Base-by-base conservation (phyloP, 2,797 vertebrate species). In the Eutrigla gurnardus region DNA sequence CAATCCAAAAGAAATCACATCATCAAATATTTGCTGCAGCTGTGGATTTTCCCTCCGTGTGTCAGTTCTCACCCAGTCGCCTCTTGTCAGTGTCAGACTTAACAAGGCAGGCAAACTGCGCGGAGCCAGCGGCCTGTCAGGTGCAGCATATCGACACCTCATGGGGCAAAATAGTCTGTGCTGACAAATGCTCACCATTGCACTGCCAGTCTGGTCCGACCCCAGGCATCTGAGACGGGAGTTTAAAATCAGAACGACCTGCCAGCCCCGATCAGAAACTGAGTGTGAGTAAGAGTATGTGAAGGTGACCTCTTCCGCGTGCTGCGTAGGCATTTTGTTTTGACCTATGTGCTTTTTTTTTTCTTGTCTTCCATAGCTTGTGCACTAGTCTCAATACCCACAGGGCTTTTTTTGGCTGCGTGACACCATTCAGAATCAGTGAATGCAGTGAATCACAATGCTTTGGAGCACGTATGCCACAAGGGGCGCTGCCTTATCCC, bases 1-100 rank as follows among this genome's bases (percentile, higher is more conserved):
- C 86, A 87, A 87, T 91, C 87, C 82, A 65, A 83, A 49, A 52
- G 83, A 93, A 93, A 94, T 91, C 89, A 89, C 89, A 87, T 92
- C 86, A 88, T 92, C 91, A 94, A 93, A 94, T 93, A 95, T 94
- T 94, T 95, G 93, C 88, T 70, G 78, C 81, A 65, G 86, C 86
- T 9, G 70, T 83, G 80, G 85, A 85, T 91, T 92, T 92, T 83
- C 54, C 72, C 25, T 82, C 64, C 73, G 61, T 53, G 69, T 81
- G 78, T 88, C 84, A 86, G 83, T 87, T 89, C 78, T 83, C 84
- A 65, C 69, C 73, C 82, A 85, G 91, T 92, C 88, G 66, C 83
- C 88, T 89, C 78, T 81, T 80, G 89, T 91, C 88, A 90, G 81
- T 79, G 85, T 93, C 93, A 91, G 82, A 84, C 81, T 88, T 92